A percentile compares a stretch with the other conserved stretches of the same genome.
phyloP scores from a whole-genome alignment of 2,888 invertebrate genomes.

The Nebria brevicollis region DNA sequence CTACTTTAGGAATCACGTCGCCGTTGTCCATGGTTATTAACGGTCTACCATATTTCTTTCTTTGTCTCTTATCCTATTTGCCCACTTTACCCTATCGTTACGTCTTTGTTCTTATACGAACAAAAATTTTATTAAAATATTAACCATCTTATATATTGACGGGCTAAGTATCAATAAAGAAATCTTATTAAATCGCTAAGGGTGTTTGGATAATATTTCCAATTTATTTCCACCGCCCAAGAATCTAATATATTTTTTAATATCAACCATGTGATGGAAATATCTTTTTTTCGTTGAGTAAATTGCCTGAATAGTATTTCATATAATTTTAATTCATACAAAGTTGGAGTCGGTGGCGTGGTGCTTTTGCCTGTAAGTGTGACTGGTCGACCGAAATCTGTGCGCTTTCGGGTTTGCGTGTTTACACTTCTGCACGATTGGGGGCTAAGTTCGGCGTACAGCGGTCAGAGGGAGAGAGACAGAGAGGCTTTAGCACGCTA shows the following conservation, averaged over 20 bases:
- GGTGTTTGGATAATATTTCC: neutral
- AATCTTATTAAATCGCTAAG: too few species aligned
- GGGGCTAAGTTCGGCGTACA: neutral
- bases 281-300: too few species aligned
- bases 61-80: neutral
- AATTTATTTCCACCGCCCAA: too few species aligned
- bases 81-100: neutral
- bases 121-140: neutral
- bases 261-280: too few species aligned
- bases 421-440: neutral
- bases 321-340: neutral
- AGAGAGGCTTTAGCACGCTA: constrained; percentile 29
- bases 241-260: too few species aligned
- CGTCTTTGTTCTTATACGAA: neutral
- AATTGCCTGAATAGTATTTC: too few species aligned
- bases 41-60: neutral
- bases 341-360: neutral
- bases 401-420: neutral
- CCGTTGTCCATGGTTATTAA: constrained; percentile 25
- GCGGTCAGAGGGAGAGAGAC: constrained; percentile 14
- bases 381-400: constrained; percentile 1
- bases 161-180: neutral
- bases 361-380: neutral
- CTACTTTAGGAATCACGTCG: constrained; percentile 23
- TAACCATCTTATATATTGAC: neutral